Evolutionary conservation across 2,888 invertebrate species (phyloP).

Genomic region (Chirona hameri): DNA sequence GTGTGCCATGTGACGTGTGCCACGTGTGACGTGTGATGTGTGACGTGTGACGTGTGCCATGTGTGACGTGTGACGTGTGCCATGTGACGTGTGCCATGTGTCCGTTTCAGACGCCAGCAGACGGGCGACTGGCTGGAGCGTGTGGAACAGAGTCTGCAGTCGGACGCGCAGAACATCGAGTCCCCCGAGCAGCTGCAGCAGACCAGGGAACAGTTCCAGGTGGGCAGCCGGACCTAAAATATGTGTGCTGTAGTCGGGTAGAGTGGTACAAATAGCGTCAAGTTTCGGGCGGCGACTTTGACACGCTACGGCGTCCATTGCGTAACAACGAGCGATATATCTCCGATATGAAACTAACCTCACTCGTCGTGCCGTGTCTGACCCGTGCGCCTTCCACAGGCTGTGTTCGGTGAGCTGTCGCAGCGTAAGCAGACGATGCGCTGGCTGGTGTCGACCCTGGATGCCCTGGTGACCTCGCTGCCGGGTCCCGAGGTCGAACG

Average conservation of each 20-base stretch:
- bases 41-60: too few relatives aligned
- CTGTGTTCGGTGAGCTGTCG: slow-evolving; percentile 85
- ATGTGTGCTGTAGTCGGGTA: too few relatives aligned
- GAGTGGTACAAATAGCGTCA: too few relatives aligned
- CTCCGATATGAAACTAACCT: too few relatives aligned
- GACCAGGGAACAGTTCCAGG: neutral
- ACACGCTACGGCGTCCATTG: too few relatives aligned
- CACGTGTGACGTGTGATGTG: too few relatives aligned
- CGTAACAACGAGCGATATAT: too few relatives aligned
- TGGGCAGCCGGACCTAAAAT: neutral
- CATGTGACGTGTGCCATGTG: neutral
- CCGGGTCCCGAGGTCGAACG: slow-evolving; percentile 71
- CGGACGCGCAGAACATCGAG: neutral
- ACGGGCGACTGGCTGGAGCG: slow-evolving; percentile 89
- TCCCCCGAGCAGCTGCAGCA: neutral
- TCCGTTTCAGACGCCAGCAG: slow-evolving; percentile 27
- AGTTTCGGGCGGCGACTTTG: too few relatives aligned
- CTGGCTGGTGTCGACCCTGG: slow-evolving; percentile 87
- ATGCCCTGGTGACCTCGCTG: slow-evolving; percentile 76
- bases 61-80: too few relatives aligned
- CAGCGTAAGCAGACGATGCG: slow-evolving; percentile 89
- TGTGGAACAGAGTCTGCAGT: slow-evolving; percentile 44
- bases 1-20: too few relatives aligned
- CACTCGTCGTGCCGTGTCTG: too few relatives aligned
- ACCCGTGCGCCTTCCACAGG: slow-evolving; percentile 53